phyloP scores from a whole-genome alignment of 2,797 vertebrate species.

The Acomys russatus region DNA sequence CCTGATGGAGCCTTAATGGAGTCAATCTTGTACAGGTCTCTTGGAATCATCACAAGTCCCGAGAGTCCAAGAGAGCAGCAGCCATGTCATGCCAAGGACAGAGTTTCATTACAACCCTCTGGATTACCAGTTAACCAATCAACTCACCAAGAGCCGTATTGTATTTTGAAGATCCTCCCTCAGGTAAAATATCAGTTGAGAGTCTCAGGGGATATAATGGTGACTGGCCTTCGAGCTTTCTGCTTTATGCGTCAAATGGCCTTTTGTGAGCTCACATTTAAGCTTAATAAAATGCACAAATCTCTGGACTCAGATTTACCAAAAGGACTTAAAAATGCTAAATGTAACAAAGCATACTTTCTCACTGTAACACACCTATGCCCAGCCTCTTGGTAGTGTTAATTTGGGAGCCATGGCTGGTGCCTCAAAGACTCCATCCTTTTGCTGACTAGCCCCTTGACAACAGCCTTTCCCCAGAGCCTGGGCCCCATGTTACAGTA shows the following conservation, averaged over 20 bases:
- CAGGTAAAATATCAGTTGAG: background rate
- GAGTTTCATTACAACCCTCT: background rate
- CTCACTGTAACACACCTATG: background rate
- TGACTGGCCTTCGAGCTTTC: background rate
- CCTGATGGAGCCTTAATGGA: background rate
- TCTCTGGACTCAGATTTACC: background rate
- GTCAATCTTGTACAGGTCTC: background rate
- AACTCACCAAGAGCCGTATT: background rate
- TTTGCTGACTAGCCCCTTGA: background rate
- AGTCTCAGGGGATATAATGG: background rate
- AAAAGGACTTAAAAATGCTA: background rate
- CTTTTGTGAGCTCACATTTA: background rate
- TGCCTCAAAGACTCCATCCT: background rate
- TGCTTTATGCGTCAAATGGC: background rate
- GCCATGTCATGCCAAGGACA: background rate
- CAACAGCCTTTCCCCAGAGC: background rate
- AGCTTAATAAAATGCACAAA: conserved; percentile 43
- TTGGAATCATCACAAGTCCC: background rate
- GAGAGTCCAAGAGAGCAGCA: background rate
- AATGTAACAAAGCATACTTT: background rate
- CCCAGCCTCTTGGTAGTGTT: background rate
- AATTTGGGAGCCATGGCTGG: background rate
- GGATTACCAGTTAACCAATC: background rate
- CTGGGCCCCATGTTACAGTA: background rate
- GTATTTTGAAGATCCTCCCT: background rate